Base-by-base conservation (phyloP, 2,888 invertebrate species). In the Sclerodermus sp. region DNA sequence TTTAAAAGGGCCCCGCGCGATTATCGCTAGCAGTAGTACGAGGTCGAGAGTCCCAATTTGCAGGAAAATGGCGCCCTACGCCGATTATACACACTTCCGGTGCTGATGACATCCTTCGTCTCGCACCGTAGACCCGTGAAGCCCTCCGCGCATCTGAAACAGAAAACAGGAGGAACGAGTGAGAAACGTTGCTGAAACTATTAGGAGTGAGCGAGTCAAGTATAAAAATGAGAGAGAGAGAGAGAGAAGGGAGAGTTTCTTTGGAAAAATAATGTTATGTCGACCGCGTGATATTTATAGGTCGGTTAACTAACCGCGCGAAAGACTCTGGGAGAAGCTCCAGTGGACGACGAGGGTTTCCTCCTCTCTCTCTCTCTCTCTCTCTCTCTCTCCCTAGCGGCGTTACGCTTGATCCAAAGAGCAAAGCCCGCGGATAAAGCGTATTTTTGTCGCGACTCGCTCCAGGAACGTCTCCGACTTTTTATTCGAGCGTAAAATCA, bases 61-160 rank as follows among this genome's bases (percentile, higher is more conserved):
- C 89, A 89, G 81, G 85, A 85, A 82, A 85, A 87, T 80, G 85
- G 84, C 81, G 84, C 76, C 66, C 76, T 76, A 68, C 76, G 77
- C 64, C 77, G 71, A 65, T 74, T 85, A 87, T 88, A 88, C 88
- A 86, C 88, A 89, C 88, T 88, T 84, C 87, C 85, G 78, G 85
- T 85, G 78, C 81, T 82, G 79, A 85, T 84, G 76, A 88, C 86
- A 80, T 87, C 86, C 85, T 91, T 90, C 79, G 85, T 85, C 81
- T 89, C 89, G 82, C 91, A 91, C 73, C 88, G 85, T 77, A 85
- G 85, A 73, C 90, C 90, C 77, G 85, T 86, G 84, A 86, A 90
- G 74, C 89, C 89, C 78, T 89, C 87, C 67, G 87, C 86, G 81
- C 90, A 91, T 82, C 90, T 90, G 83, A 12, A 84, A 81, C 66